These are phyloP conservation scores for Coleophora deauratella DNA, from an alignment of 2,888 invertebrate genomes.

Conservation along the genomic window DNA sequence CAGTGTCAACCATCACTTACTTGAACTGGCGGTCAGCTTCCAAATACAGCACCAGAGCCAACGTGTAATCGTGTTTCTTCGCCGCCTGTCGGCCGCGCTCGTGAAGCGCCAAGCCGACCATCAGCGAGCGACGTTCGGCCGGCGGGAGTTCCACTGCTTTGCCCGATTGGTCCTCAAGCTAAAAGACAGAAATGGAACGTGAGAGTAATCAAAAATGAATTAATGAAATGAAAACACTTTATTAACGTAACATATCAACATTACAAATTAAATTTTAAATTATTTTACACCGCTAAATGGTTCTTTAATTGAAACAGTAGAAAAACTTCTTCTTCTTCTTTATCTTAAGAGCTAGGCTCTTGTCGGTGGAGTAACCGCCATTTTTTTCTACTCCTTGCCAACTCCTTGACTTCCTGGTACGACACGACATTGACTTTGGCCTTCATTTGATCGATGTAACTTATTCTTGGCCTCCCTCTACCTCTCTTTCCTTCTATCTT, in stretches of 20 bases:
- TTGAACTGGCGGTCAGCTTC: slow-evolving; percentile 85
- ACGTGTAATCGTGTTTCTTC: slow-evolving; percentile 75
- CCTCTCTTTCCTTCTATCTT: too few relatives aligned
- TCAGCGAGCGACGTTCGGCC: slow-evolving; percentile 78
- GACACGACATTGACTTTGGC: too few relatives aligned
- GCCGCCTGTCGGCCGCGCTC: slow-evolving; percentile 84
- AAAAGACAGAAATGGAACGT: slow-evolving; percentile 2
- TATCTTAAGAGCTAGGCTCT: too few relatives aligned
- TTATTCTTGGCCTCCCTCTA: too few relatives aligned
- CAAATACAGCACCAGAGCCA: slow-evolving; percentile 81
- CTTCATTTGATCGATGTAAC: too few relatives aligned
- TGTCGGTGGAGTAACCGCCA: too few relatives aligned
- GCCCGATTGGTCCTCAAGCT: slow-evolving; percentile 87
- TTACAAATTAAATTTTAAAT: too few relatives aligned
- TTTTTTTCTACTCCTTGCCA: too few relatives aligned
- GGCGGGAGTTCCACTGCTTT: slow-evolving; percentile 80
- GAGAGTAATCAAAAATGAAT: not conserved
- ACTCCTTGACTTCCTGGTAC: too few relatives aligned
- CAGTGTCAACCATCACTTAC: slow-evolving; percentile 26
- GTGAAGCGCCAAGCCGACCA: slow-evolving; percentile 85
- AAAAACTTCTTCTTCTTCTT: too few relatives aligned
- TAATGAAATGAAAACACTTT: not conserved
- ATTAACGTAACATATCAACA: not conserved
- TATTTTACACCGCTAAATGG: too few relatives aligned
- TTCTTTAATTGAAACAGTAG: too few relatives aligned